Percentiles rank a stretch among this genome's conserved stretches.
Conservation (phyloP, 2,888 invertebrate species). For the Notodromas monacha region DNA sequence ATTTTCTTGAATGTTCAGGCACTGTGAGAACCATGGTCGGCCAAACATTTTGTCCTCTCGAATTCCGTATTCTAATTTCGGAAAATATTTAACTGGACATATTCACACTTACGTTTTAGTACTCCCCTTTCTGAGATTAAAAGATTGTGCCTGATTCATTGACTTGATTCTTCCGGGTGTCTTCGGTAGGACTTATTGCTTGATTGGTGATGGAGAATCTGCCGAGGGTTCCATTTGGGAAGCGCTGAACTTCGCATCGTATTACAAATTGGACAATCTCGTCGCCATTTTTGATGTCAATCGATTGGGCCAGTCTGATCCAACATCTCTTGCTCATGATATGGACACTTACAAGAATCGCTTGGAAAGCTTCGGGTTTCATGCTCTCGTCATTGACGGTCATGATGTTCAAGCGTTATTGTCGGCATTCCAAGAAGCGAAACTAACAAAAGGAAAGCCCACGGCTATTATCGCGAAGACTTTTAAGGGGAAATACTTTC, state of each 20-base stretch:
- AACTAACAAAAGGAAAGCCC: conserved; percentile 36
- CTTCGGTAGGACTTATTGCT: conserved; percentile 71
- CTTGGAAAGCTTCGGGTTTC: conserved; percentile 60
- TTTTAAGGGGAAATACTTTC: conserved; percentile 64
- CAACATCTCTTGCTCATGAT: conserved; percentile 69
- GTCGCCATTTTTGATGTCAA: conserved; percentile 91
- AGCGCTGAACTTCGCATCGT: conserved; percentile 68
- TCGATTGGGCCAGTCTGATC: conserved; percentile 82
- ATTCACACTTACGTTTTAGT: too few relatives aligned
- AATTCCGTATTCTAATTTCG: too few relatives aligned
- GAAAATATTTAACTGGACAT: too few relatives aligned
- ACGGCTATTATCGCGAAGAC: conserved; percentile 85
- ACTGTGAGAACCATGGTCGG: too few relatives aligned
- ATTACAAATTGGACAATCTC: conserved; percentile 81
- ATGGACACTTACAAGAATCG: conserved; percentile 54
- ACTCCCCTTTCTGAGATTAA: too few relatives aligned
- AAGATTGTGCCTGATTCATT: too few relatives aligned
- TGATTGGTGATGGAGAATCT: conserved; percentile 91
- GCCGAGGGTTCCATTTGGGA: conserved; percentile 97
- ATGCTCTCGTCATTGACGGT: conserved; percentile 73
- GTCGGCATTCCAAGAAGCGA: not conserved
- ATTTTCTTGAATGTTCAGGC: too few relatives aligned
- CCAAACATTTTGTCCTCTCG: too few relatives aligned
- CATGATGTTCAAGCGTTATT: conserved; percentile 64
- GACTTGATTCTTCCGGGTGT: too few relatives aligned